Percentiles rank a stretch among this genome's conserved stretches.
phyloP scores from a whole-genome alignment of 1,140 invertebrate species.

The Drosophila nigromelanica region DNA sequence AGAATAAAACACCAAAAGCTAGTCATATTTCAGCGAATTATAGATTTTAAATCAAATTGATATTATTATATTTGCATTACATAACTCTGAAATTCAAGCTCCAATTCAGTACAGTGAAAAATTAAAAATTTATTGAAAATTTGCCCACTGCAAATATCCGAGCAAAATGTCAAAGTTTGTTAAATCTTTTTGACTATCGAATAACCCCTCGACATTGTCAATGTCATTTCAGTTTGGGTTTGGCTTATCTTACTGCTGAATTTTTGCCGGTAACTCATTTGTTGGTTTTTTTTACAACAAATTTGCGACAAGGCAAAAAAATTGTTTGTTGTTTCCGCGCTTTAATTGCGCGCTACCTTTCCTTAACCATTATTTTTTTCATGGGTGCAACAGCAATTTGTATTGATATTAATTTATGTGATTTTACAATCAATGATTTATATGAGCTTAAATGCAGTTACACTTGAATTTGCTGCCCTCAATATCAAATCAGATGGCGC shows the following conservation, averaged over 20 bases:
- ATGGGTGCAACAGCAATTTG: conserved; percentile 16
- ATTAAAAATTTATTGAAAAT: too few species aligned
- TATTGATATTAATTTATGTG: conserved; percentile 37
- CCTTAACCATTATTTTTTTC: not conserved
- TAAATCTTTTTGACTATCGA: not conserved
- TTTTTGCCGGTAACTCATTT: conserved; percentile 5
- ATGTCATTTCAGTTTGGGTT: conserved; percentile 6
- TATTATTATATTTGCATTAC: too few species aligned
- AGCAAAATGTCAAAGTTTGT: not conserved
- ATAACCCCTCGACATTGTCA: conserved; percentile 6
- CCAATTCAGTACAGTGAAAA: too few species aligned
- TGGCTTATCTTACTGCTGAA: not conserved
- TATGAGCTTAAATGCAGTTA: conserved; percentile 12
- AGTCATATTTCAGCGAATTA: too few species aligned
- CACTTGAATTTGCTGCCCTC: conserved; percentile 18
- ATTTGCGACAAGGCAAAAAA: conserved; percentile 1
- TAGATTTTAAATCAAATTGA: too few species aligned
- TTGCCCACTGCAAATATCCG: too few species aligned
- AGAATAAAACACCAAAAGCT: too few species aligned
- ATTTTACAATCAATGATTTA: conserved; percentile 38
- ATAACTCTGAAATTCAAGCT: too few species aligned
- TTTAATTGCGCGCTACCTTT: conserved; percentile 16
- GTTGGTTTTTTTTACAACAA: conserved; percentile 3
- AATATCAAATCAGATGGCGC: not conserved
- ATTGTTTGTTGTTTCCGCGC: conserved; percentile 5